A percentile compares a stretch with the other conserved stretches of the same genome.
Conservation (phyloP, 2,797 vertebrate species). For the Pygocentrus nattereri region DNA sequence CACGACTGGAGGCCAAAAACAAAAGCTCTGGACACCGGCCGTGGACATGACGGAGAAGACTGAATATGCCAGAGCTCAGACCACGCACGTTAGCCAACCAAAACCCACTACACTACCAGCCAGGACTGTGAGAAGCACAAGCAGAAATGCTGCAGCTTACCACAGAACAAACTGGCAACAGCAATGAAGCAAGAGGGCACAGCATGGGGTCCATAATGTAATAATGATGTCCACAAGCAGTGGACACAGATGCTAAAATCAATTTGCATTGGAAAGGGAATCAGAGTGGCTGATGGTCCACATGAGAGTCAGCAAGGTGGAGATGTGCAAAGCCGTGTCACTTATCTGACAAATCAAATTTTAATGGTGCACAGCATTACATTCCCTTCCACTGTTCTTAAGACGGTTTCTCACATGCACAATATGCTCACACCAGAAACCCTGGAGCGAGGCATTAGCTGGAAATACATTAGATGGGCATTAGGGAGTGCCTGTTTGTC, state of each 20-base stretch:
- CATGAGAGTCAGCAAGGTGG: conserved; percentile 27
- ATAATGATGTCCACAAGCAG: too few relatives aligned
- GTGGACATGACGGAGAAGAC: too few relatives aligned
- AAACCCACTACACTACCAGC: too few relatives aligned
- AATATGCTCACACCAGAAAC: conserved; percentile 65
- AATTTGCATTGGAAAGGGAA: conserved; percentile 66
- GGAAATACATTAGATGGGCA: conserved; percentile 68
- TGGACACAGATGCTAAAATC: conserved; percentile 63
- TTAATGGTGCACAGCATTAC: conserved; percentile 70
- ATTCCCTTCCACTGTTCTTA: conserved; percentile 60
- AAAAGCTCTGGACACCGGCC: too few relatives aligned
- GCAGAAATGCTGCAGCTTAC: too few relatives aligned
- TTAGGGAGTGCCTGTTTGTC: conserved; percentile 60
- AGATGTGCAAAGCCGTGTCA: conserved; percentile 67
- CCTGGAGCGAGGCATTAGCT: conserved; percentile 62
- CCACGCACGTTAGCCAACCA: too few relatives aligned
- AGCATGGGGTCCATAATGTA: too few relatives aligned
- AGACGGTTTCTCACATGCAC: conserved; percentile 63
- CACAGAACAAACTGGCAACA: too few relatives aligned
- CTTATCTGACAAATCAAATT: conserved; percentile 70
- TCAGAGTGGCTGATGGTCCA: conserved; percentile 63
- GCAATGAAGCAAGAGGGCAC: too few relatives aligned
- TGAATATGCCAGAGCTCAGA: too few relatives aligned
- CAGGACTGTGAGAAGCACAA: too few relatives aligned
- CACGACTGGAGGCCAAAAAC: too few relatives aligned